A percentile compares a stretch with the other conserved stretches of the same genome.
Conservation (phyloP, 2,888 invertebrate species). For the Pristionchus japonicus region DNA sequence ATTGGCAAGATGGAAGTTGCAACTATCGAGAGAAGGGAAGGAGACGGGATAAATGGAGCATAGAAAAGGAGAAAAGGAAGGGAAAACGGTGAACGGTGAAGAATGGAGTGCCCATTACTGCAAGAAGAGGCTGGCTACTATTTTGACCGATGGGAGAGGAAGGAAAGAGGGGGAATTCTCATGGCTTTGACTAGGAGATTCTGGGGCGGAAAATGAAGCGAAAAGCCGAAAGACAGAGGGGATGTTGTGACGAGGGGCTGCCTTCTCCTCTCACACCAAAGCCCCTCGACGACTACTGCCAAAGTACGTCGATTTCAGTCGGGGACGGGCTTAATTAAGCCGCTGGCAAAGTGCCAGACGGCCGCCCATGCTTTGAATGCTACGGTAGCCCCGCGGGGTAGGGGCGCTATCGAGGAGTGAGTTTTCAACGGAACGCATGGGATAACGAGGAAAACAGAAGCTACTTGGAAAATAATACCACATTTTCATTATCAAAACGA, state of each 20-base stretch:
- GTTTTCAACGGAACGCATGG: not conserved
- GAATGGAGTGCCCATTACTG: not conserved
- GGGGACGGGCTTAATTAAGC: slow-evolving; percentile 26
- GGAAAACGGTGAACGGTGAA: not conserved
- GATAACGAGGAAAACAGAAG: not conserved
- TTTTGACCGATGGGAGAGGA: not conserved
- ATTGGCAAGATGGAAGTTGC: not conserved
- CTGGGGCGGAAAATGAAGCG: not conserved
- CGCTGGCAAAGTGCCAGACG: slow-evolving; percentile 1
- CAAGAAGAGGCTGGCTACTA: not conserved
- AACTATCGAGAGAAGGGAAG: not conserved
- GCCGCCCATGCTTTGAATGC: not conserved
- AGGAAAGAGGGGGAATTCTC: not conserved
- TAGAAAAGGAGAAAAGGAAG: not conserved
- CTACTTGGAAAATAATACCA: not conserved
- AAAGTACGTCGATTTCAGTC: slow-evolving; percentile 8
- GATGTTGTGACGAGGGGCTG: not conserved
- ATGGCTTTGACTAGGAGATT: not conserved
- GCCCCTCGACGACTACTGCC: not conserved
- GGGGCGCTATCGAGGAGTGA: not conserved
- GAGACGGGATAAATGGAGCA: not conserved
- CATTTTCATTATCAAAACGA: too few species aligned
- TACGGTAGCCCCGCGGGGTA: not conserved
- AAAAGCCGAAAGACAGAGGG: not conserved
- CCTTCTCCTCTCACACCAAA: not conserved